Percentiles rank a stretch among this genome's conserved stretches.
Conservation (phyloP, 1,140 invertebrate genomes). For the Drosophila azteca region DNA sequence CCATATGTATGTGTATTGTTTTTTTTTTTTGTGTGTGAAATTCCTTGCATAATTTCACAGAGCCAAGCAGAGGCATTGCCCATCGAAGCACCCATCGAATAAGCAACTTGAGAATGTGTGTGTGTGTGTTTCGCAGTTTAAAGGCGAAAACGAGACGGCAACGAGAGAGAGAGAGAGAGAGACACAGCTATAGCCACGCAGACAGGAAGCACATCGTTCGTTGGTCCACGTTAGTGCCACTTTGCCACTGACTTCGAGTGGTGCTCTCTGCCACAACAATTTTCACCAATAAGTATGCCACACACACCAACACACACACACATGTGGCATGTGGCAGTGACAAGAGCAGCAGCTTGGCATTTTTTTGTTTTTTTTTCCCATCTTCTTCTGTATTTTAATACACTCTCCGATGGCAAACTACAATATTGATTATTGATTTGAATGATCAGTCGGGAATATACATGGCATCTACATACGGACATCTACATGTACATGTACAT, state of each 20-base stretch:
- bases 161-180: not conserved
- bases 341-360: not conserved
- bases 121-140: conserved; percentile 41
- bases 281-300: conserved; percentile 72
- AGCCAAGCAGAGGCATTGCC: not conserved
- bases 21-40: conserved; percentile 39
- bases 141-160: conserved; percentile 40
- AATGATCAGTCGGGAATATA: no score
- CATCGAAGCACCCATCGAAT: conserved; percentile 44
- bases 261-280: conserved; percentile 65
- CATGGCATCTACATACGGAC: no score
- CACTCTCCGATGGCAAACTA: no score
- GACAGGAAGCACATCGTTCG: conserved; percentile 31
- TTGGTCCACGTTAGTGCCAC: conserved; percentile 16
- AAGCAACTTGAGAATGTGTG: conserved; percentile 54
- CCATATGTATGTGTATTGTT: conserved; percentile 7
- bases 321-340: no score
- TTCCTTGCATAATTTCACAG: conserved; percentile 75
- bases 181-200: not conserved
- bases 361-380: conserved; percentile 16
- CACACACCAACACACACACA: conserved; percentile 7
- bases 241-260: conserved; percentile 54
- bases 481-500: no score
- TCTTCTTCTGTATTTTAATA: not conserved
- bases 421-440: no score